Conservation (phyloP, 2,888 invertebrate species). For the Bellardia bayeri region DNA sequence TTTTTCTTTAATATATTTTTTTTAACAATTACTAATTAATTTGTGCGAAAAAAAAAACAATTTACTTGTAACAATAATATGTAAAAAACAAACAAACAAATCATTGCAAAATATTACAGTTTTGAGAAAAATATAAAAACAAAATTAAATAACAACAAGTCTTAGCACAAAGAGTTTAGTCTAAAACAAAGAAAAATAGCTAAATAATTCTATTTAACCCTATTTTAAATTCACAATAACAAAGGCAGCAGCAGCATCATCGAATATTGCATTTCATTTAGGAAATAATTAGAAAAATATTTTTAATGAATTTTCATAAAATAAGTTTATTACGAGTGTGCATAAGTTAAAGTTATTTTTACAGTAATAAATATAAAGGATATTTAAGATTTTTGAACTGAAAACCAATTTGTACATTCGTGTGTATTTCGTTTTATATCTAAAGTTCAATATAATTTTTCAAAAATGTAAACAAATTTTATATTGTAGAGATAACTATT, state of each 20-base stretch:
- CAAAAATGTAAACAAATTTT: not conserved
- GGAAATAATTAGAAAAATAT: conserved; percentile 9
- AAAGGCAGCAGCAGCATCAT: conserved; percentile 42
- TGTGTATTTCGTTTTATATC: not conserved
- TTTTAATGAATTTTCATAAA: conserved; percentile 10
- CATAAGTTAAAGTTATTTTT: not conserved
- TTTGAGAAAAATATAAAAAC: conserved; percentile 19
- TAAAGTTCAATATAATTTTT: not conserved
- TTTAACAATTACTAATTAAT: conserved; percentile 57
- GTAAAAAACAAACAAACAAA: conserved; percentile 20
- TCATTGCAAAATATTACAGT: conserved; percentile 26
- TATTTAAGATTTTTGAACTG: not conserved
- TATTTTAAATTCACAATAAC: conserved; percentile 49
- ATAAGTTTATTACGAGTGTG: not conserved
- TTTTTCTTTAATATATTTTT: not conserved
- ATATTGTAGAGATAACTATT: no score
- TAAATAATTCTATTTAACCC: conserved; percentile 49
- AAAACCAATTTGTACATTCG: not conserved
- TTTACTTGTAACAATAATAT: conserved; percentile 38
- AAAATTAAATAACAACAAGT: conserved; percentile 47
- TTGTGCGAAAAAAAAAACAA: conserved; percentile 44
- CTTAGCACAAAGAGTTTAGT: conserved; percentile 51
- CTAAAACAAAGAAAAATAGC: conserved; percentile 67
- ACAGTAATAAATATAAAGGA: no score
- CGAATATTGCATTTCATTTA: conserved; percentile 38